phyloP scores from a whole-genome alignment of 1,140 invertebrate genomes.

The Sminthurinus signatus region DNA sequence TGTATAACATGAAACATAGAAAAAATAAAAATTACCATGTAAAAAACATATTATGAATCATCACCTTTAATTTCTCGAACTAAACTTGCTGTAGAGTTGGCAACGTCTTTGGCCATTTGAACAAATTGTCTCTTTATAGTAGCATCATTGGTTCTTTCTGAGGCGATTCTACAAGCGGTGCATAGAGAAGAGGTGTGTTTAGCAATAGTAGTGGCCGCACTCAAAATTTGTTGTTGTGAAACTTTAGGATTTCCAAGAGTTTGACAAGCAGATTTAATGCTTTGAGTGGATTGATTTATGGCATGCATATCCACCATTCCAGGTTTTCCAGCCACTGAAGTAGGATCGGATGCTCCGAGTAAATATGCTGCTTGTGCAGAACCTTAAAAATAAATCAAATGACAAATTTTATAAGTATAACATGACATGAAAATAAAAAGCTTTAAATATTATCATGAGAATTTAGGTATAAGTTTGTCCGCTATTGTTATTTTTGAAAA shows the following conservation, averaged over 20 bases:
- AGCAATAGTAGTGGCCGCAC: slow-evolving; percentile 87
- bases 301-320: slow-evolving; percentile 88
- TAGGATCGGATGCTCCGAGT: slow-evolving; percentile 84
- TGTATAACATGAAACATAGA: too few species aligned
- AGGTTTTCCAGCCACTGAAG: slow-evolving; percentile 78
- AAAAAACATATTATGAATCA: too few species aligned
- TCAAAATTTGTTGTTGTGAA: slow-evolving; percentile 76
- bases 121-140: slow-evolving; percentile 95
- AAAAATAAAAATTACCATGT: too few species aligned
- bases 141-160: slow-evolving; percentile 83
- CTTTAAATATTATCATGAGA: too few species aligned
- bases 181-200: slow-evolving; percentile 94
- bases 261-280: slow-evolving; percentile 81
- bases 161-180: slow-evolving; percentile 87
- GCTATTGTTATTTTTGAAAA: too few species aligned
- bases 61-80: slow-evolving; percentile 74
- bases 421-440: too few species aligned
- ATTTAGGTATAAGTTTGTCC: too few species aligned
- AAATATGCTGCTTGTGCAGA: slow-evolving; percentile 84
- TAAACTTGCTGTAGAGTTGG: slow-evolving; percentile 76
- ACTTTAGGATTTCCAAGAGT: slow-evolving; percentile 67
- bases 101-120: slow-evolving; percentile 94
- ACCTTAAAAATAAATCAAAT: too few species aligned
- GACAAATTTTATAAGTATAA: too few species aligned
- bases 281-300: slow-evolving; percentile 77